Conservation (phyloP, 1,140 invertebrate species). For the Luehdorfia chinensis region DNA sequence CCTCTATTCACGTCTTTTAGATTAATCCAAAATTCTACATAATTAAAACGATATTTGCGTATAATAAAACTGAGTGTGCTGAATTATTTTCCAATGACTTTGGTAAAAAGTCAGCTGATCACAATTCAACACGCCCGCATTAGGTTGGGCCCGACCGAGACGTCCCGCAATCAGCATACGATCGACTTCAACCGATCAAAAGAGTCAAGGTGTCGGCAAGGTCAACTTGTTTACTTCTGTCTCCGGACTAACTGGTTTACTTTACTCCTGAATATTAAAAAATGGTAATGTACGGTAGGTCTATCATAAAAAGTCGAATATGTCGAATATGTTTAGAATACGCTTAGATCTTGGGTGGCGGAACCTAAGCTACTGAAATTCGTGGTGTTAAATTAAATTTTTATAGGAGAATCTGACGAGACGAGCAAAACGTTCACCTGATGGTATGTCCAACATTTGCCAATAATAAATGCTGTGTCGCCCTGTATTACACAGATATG, state of each 20-base stretch:
- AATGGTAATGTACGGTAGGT: slow-evolving; percentile 30
- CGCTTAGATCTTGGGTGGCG: not conserved
- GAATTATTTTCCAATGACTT: slow-evolving; percentile 10
- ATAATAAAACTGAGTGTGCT: slow-evolving; percentile 1
- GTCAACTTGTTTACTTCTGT: slow-evolving; percentile 34
- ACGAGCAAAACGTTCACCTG: no score
- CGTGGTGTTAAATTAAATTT: no score
- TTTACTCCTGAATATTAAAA: slow-evolving; percentile 35
- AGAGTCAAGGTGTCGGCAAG: slow-evolving; percentile 31
- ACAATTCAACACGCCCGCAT: slow-evolving; percentile 11
- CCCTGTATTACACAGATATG: no score
- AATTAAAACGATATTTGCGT: no score
- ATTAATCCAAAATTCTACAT: no score
- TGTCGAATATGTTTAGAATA: not conserved
- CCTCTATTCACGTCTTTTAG: no score
- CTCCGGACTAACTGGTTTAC: slow-evolving; percentile 24
- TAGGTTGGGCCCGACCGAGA: slow-evolving; percentile 1
- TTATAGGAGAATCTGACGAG: no score
- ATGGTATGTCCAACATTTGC: no score
- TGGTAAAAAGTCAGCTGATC: slow-evolving; percentile 4
- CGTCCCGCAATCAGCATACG: slow-evolving; percentile 25
- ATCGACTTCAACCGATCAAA: slow-evolving; percentile 16
- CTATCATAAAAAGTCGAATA: slow-evolving; percentile 22
- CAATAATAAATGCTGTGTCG: no score
- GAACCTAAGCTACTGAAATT: not conserved